Conservation (phyloP, 2,888 invertebrate species). For the Lasioglossum figueresi region DNA sequence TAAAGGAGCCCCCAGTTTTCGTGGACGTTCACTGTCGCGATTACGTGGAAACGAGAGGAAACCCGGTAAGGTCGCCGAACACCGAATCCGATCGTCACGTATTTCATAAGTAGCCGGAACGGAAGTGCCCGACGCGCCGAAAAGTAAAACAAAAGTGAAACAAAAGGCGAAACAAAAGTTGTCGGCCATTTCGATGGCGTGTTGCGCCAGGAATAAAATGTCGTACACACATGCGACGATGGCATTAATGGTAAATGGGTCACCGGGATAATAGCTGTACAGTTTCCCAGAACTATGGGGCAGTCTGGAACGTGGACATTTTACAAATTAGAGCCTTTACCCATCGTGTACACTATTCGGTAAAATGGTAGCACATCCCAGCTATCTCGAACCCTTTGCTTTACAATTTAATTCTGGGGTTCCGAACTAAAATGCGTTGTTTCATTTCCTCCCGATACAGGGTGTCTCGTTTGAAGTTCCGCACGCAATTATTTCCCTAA, state of each 20-base stretch:
- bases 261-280: not conserved
- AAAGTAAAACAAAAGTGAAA: not conserved
- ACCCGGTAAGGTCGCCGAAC: not conserved
- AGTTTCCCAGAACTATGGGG: not conserved
- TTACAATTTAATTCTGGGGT: not conserved
- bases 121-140: not conserved
- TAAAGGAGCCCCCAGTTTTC: slow-evolving; percentile 7
- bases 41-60: slow-evolving; percentile 24
- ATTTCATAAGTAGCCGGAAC: slow-evolving; percentile 29
- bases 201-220: slow-evolving; percentile 25
- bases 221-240: slow-evolving; percentile 4
- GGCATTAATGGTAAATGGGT: slow-evolving; percentile 42
- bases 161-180: slow-evolving; percentile 7
- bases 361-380: not conserved
- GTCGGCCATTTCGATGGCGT: slow-evolving; percentile 23
- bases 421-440: not conserved
- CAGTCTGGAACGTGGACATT: not conserved
- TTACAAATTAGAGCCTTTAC: not conserved
- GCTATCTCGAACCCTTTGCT: not conserved
- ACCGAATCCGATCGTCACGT: slow-evolving; percentile 42
- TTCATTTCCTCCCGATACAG: not conserved
- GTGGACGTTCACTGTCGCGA: slow-evolving; percentile 8
- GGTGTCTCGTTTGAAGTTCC: not conserved
- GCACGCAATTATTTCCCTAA: not conserved
- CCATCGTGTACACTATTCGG: not conserved